Evolutionary conservation across 1,140 invertebrate species (phyloP).

Genomic region (Bombus superbus): DNA sequence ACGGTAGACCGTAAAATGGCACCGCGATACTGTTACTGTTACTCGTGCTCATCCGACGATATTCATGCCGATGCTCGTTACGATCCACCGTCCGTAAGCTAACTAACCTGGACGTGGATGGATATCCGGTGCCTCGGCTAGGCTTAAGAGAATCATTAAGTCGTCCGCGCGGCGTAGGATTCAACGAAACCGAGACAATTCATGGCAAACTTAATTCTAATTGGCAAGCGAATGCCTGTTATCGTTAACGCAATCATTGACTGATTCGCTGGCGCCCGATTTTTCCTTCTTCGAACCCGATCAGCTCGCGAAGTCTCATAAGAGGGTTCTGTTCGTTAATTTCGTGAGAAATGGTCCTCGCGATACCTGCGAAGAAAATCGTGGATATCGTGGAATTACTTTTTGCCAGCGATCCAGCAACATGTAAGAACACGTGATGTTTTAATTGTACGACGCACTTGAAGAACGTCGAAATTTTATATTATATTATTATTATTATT

Average conservation of each 20-base stretch:
- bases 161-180: slow-evolving; percentile 19
- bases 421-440: neutral
- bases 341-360: neutral
- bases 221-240: slow-evolving; percentile 46
- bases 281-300: neutral
- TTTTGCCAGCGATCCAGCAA: slow-evolving; percentile 1
- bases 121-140: slow-evolving; percentile 40
- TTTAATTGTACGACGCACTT: neutral
- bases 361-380: neutral
- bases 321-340: too few species aligned
- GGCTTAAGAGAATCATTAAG: slow-evolving; percentile 46
- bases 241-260: slow-evolving; percentile 56
- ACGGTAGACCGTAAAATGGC: slow-evolving; percentile 35
- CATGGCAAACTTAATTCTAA: slow-evolving; percentile 61
- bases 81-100: neutral
- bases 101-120: slow-evolving; percentile 40
- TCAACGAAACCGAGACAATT: neutral
- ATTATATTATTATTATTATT: too few species aligned
- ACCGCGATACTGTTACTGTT: slow-evolving; percentile 21
- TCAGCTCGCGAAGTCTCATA: slow-evolving; percentile 1
- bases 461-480: too few species aligned
- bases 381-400: neutral
- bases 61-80: slow-evolving; percentile 50
- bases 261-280: neutral
- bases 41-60: slow-evolving; percentile 10